Evolutionary conservation across 2,797 vertebrate species (phyloP).

Genomic region (Myiotriccus ornatus): DNA sequence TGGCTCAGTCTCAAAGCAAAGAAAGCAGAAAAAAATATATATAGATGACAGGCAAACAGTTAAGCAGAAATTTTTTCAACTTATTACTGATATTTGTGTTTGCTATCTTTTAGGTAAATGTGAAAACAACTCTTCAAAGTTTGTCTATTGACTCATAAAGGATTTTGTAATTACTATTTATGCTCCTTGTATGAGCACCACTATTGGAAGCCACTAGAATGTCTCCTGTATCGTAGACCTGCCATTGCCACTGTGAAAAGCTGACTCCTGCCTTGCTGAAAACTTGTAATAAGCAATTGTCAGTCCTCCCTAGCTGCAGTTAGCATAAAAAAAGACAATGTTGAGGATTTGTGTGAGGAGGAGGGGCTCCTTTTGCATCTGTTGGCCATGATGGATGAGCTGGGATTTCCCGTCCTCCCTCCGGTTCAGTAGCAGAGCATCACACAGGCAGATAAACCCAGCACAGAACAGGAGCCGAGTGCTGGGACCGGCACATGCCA

Average conservation of each 20-base stretch:
- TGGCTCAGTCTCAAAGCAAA: neutral
- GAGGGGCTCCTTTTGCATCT: slow-evolving; percentile 29
- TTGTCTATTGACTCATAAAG: neutral
- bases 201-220: neutral
- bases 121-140: neutral
- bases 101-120: neutral
- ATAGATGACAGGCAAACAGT: neutral
- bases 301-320: neutral
- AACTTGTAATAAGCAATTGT: neutral
- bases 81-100: neutral
- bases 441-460: rapidly evolving
- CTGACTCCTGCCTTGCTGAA: neutral
- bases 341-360: neutral
- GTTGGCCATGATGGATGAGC: neutral
- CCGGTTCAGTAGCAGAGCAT: neutral
- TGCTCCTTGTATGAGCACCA: neutral
- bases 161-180: neutral
- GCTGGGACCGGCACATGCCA: rapidly evolving
- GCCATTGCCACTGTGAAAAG: neutral
- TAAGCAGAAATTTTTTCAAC: neutral
- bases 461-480: neutral
- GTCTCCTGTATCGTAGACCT: neutral
- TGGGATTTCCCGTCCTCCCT: slow-evolving; percentile 1
- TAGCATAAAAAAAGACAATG: neutral
- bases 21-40: neutral